A percentile compares a stretch with the other conserved stretches of the same genome.
These are phyloP conservation scores for Rotaria magnacalcarata DNA, from an alignment of 2,888 invertebrate species.

Conservation along the genomic window DNA sequence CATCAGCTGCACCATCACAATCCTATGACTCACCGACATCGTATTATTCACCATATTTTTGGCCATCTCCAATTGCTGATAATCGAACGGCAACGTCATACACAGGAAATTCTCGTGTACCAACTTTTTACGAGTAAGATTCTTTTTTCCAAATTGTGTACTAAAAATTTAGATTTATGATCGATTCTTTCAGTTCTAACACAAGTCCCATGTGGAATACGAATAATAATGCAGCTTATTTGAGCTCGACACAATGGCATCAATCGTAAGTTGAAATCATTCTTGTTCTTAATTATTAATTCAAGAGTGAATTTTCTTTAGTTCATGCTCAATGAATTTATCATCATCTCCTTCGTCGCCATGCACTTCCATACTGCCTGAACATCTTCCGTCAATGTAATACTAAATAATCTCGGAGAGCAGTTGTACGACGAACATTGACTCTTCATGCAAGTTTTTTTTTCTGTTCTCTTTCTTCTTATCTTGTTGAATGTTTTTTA, in stretches of 20 bases:
- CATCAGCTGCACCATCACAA: neutral
- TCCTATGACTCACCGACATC: neutral
- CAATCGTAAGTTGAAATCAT: neutral
- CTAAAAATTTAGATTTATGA: no score
- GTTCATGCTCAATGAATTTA: neutral
- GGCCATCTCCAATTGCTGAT: neutral
- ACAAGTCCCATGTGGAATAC: constrained; percentile 5
- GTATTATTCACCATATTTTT: neutral
- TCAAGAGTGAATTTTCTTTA: neutral
- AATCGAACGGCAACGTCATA: neutral
- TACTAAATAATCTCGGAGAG: neutral
- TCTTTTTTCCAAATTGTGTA: neutral
- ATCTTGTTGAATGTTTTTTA: neutral
- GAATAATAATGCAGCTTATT: neutral
- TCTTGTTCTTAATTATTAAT: neutral
- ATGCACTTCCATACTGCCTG: neutral
- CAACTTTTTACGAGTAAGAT: neutral
- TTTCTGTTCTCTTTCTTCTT: neutral
- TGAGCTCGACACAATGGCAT: neutral
- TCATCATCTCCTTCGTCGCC: constrained; percentile 2
- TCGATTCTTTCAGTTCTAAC: neutral
- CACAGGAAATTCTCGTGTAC: neutral
- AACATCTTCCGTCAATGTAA: neutral
- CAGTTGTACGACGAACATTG: neutral
- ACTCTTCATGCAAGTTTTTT: neutral